A percentile compares a stretch with the other conserved stretches of the same genome.
Conservation (phyloP, 37 sponge, comb jelly and placozoan genomes). For the Cliona cf. orientalis region DNA sequence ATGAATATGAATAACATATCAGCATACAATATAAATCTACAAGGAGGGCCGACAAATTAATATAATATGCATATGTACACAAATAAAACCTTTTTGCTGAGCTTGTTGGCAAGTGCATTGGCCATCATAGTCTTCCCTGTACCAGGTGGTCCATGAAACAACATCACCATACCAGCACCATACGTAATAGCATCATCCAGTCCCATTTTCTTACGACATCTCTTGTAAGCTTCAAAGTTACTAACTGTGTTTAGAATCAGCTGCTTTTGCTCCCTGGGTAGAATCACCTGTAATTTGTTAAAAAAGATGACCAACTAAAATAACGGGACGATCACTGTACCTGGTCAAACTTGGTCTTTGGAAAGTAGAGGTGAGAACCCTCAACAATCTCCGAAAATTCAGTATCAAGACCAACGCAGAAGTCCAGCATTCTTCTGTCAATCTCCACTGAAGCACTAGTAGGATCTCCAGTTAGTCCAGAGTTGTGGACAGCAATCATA, state of each 20-base stretch:
- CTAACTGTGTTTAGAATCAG: conserved; percentile 85
- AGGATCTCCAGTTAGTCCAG: conserved; percentile 79
- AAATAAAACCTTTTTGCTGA: conserved; percentile 83
- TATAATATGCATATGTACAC: no score
- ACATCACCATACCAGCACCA: conserved; percentile 86
- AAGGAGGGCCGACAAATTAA: no score
- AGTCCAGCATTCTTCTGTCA: conserved; percentile 88
- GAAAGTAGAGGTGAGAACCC: conserved; percentile 89
- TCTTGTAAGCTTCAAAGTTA: conserved; percentile 84
- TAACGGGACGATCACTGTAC: conserved; percentile 13
- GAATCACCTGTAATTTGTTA: conserved; percentile 64
- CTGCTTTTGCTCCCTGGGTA: conserved; percentile 80
- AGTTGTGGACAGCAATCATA: conserved; percentile 80
- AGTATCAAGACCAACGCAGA: conserved; percentile 90
- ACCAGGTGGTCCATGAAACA: conserved; percentile 87
- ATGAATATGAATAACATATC: no score
- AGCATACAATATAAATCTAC: no score
- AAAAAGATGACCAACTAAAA: neutral
- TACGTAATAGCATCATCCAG: conserved; percentile 89
- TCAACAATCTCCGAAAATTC: conserved; percentile 91
- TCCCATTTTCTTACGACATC: conserved; percentile 71
- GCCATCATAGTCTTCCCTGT: conserved; percentile 95
- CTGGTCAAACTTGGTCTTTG: conserved; percentile 83
- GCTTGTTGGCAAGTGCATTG: conserved; percentile 86
- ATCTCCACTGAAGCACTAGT: conserved; percentile 80